Conservation (phyloP, 2,888 invertebrate genomes). For the Tiphia femorata region DNA sequence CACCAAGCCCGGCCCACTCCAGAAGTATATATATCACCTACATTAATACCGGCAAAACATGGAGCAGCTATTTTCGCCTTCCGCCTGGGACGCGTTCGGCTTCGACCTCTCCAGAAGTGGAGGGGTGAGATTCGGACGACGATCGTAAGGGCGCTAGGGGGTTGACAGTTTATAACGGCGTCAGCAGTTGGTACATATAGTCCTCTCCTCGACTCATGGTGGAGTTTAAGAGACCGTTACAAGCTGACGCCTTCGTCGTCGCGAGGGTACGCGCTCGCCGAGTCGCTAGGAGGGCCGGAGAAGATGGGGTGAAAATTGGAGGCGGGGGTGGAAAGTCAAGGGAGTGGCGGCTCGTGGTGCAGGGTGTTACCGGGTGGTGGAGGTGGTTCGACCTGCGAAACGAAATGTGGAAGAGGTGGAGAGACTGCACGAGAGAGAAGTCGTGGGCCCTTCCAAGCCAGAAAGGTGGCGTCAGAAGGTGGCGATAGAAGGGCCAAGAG, state of each 20-base stretch:
- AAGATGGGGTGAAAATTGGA: conserved; percentile 49
- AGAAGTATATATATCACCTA: not conserved
- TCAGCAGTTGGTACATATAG: conserved; percentile 66
- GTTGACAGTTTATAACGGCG: conserved; percentile 65
- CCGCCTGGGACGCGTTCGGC: conserved; percentile 17
- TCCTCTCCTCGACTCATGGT: conserved; percentile 36
- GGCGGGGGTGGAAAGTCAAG: conserved; percentile 12
- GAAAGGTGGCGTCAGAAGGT: conserved; percentile 35
- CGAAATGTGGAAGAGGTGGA: too few relatives aligned
- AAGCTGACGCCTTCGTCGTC: conserved; percentile 65
- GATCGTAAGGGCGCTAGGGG: conserved; percentile 10
- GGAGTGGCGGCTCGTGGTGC: too few relatives aligned
- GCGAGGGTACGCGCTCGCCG: conserved; percentile 20
- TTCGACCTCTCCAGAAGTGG: conserved; percentile 9
- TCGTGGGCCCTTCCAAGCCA: too few relatives aligned
- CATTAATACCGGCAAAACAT: not conserved
- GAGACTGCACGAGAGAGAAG: too few relatives aligned
- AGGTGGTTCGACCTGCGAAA: too few relatives aligned
- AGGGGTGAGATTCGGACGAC: conserved; percentile 1
- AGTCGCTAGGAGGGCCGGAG: conserved; percentile 22
- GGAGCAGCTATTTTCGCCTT: conserved; percentile 28
- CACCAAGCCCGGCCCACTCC: too few relatives aligned
- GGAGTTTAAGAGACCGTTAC: conserved; percentile 68
- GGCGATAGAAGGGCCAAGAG: conserved; percentile 37
- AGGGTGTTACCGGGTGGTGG: too few relatives aligned